phyloP scores from a whole-genome alignment of 2,113 vertebrate genomes.

The Taxidea taxus region DNA sequence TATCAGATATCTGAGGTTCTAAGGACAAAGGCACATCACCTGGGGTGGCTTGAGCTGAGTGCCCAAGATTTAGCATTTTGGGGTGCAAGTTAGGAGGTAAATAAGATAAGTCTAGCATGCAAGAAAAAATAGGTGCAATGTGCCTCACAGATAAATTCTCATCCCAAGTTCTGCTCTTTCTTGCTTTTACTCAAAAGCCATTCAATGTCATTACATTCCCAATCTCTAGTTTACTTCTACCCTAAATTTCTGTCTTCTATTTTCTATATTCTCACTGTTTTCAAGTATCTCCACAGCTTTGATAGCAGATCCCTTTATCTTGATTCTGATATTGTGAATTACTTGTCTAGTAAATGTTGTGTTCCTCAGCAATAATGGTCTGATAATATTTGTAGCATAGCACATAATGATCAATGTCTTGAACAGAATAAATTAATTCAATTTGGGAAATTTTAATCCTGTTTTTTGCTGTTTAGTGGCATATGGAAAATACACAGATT shows the following conservation, averaged over 20 bases:
- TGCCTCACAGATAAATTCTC: neutral
- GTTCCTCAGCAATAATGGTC: neutral
- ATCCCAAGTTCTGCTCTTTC: neutral
- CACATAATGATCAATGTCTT: neutral
- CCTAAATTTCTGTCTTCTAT: neutral
- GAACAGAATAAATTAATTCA: neutral
- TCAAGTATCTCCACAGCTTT: neutral
- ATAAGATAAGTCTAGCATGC: neutral
- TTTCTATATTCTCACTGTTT: neutral
- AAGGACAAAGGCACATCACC: neutral
- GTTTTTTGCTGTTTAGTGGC: neutral
- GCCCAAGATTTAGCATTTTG: neutral
- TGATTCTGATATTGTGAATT: neutral
- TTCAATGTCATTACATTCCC: neutral
- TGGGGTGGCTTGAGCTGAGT: neutral
- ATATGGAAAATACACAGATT: neutral
- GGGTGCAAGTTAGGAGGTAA: neutral
- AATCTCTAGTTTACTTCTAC: neutral
- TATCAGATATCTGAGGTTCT: neutral
- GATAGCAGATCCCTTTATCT: neutral
- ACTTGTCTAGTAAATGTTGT: neutral
- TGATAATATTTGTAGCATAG: neutral
- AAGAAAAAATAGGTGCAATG: neutral
- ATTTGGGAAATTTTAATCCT: neutral
- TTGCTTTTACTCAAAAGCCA: neutral